These are phyloP conservation scores for Enoplosus armatus DNA, from an alignment of 2,797 vertebrate species.

Conservation along the genomic window DNA sequence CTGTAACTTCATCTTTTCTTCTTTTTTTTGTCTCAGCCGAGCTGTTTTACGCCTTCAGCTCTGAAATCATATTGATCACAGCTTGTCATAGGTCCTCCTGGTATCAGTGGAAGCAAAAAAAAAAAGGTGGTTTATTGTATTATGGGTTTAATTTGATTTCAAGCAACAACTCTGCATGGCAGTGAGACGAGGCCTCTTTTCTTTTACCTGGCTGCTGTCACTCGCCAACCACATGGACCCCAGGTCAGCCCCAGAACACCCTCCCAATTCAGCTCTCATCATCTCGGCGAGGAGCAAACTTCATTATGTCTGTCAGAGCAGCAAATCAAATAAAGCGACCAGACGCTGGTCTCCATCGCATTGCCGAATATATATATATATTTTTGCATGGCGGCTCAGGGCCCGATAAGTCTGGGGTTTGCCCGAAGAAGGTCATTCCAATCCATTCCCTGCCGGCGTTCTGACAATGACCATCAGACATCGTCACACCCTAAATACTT, in stretches of 20 bases:
- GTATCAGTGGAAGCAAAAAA: constrained; percentile 76
- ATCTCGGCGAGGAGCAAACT: constrained; percentile 34
- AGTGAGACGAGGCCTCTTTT: constrained; percentile 27
- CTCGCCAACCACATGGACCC: constrained; percentile 1
- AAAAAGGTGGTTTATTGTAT: constrained; percentile 78
- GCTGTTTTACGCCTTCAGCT: constrained; percentile 90
- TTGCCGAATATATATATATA: constrained; percentile 34
- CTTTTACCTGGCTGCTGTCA: constrained; percentile 18
- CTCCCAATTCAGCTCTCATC: constrained; percentile 22
- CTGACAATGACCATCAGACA: background rate
- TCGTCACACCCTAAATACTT: background rate
- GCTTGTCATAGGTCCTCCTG: constrained; percentile 79
- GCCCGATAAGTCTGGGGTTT: background rate
- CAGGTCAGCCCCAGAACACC: constrained; percentile 22
- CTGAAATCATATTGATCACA: constrained; percentile 91
- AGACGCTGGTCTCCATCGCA: background rate
- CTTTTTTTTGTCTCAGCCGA: constrained; percentile 83
- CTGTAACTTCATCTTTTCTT: constrained; percentile 53
- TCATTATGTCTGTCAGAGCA: constrained; percentile 31
- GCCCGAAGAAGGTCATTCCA: background rate
- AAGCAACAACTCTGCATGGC: constrained; percentile 58
- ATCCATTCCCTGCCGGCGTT: background rate
- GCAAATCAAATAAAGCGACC: constrained; percentile 53
- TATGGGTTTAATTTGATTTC: constrained; percentile 81
- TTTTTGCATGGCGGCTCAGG: constrained; percentile 12